Percentiles rank a stretch among this genome's conserved stretches.
Conservation (phyloP, 2,888 invertebrate genomes). For the Oscheius sp. region DNA sequence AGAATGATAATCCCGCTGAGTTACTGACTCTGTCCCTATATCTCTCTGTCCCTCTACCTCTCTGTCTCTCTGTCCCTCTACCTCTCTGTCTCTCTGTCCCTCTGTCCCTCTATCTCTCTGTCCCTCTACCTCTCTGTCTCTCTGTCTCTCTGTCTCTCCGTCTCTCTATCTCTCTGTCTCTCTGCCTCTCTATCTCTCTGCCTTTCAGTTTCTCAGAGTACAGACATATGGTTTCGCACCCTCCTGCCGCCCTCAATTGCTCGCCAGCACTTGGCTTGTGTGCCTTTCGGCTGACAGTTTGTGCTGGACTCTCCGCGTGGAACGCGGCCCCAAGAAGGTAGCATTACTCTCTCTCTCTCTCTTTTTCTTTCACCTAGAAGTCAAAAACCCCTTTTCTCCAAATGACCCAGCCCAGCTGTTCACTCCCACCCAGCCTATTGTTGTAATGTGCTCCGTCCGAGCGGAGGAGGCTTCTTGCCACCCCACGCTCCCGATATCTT, state of each 20-base stretch:
- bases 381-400: slow-evolving; percentile 21
- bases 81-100: too few species aligned
- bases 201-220: neutral
- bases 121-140: neutral
- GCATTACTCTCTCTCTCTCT: slow-evolving; percentile 12
- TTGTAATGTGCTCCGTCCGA: slow-evolving; percentile 8
- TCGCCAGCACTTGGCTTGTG: slow-evolving; percentile 4
- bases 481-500: neutral
- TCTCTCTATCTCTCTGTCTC: too few species aligned
- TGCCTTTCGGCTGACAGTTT: slow-evolving; percentile 29
- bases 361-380: slow-evolving; percentile 19
- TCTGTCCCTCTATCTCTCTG: too few species aligned
- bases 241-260: neutral
- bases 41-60: neutral
- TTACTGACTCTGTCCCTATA: neutral
- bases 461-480: slow-evolving; percentile 19
- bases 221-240: neutral
- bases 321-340: neutral
- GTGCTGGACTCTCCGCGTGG: neutral
- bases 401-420: neutral
- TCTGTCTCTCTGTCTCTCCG: neutral
- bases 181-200: neutral
- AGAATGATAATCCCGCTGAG: too few species aligned
- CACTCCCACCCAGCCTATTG: slow-evolving; percentile 21
- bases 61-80: neutral